phyloP scores from a whole-genome alignment of 2,113 vertebrate genomes.

The Ibidorhyncha struthersii region DNA sequence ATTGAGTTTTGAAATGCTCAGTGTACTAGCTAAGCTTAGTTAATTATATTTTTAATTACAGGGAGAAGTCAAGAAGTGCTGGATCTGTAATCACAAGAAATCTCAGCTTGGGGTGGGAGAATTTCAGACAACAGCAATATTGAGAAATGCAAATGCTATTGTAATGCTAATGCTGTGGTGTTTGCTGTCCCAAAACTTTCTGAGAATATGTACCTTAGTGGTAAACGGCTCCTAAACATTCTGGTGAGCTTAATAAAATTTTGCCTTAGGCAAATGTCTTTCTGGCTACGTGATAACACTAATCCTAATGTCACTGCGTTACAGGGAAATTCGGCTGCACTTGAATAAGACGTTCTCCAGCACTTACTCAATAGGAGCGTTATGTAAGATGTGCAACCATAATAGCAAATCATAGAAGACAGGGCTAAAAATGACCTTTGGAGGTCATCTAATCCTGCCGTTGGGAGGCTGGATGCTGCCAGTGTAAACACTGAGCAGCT shows the following conservation, averaged over 20 bases:
- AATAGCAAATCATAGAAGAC: background rate
- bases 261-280: background rate
- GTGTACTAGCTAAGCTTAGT: background rate
- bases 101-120: background rate
- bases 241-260: background rate
- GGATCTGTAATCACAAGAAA: background rate
- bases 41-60: constrained; percentile 21
- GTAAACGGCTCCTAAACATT: background rate
- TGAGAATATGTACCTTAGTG: background rate
- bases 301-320: background rate
- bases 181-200: background rate
- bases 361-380: background rate
- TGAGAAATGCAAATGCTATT: background rate
- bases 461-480: background rate
- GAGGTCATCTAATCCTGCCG: background rate
- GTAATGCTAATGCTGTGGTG: background rate
- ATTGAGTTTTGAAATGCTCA: background rate
- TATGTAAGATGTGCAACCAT: background rate
- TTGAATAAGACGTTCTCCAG: background rate
- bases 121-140: background rate
- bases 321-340: background rate
- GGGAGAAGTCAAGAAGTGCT: background rate
- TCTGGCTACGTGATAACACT: background rate
- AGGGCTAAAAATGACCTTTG: constrained; percentile 17
- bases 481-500: background rate